Evolutionary conservation across 2,113 vertebrate genomes (phyloP).

Genomic region (Grallaria varia): DNA sequence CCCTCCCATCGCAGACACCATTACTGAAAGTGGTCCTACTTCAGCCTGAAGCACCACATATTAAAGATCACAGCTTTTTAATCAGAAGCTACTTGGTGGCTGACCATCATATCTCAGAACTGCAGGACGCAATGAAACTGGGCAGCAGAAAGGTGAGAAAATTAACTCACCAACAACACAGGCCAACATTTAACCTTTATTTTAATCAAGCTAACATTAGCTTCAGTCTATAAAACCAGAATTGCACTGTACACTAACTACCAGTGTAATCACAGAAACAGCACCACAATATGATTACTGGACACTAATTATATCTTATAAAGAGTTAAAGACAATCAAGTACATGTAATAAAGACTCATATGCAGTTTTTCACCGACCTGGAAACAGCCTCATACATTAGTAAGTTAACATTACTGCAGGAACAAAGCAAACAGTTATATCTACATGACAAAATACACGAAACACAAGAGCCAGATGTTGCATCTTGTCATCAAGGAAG

Average conservation of each 20-base stretch:
- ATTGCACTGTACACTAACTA: constrained; percentile 5
- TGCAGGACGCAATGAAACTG: background rate
- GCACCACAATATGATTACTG: background rate
- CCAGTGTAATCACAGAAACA: constrained; percentile 4
- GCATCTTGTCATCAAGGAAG: constrained; percentile 18
- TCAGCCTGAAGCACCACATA: background rate
- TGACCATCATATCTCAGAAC: background rate
- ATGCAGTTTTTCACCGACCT: constrained; percentile 20
- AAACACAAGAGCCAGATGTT: constrained; percentile 4
- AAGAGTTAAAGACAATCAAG: constrained; percentile 42
- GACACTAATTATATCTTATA: constrained; percentile 8
- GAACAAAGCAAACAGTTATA: constrained; percentile 41
- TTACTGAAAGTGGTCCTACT: background rate
- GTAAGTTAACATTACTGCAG: background rate
- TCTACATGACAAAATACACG: background rate
- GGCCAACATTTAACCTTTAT: background rate
- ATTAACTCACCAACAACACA: background rate
- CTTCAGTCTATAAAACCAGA: constrained; percentile 43
- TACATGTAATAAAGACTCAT: constrained; percentile 35
- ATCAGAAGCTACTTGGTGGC: background rate
- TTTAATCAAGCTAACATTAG: constrained; percentile 36
- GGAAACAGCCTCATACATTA: constrained; percentile 18
- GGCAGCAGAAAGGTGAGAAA: constrained; percentile 1
- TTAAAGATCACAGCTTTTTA: background rate
- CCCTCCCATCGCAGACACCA: background rate